Evolutionary conservation across 2,888 invertebrate species (phyloP), one percentile per base, ranked within the genome.

Genomic region (Ennomos quercinarius): DNA sequence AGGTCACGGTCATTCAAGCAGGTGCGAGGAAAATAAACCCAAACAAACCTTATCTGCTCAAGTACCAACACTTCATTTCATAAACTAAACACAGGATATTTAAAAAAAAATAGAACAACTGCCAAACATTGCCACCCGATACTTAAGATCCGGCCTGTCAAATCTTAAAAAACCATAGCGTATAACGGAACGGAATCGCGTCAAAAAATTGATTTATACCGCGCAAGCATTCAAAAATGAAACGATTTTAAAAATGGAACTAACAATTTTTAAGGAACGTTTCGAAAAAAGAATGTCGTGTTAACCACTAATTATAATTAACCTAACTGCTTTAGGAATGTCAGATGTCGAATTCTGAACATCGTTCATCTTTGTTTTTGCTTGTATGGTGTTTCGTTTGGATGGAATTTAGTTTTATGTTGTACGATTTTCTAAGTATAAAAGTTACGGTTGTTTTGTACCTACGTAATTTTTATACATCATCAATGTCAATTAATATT

Each of bases 241-340:
- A 70, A 73, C 66, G 66, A 70, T 67, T 68, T 67, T 67, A 71
- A 68, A 74, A 72, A 59, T 51, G 51, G 50, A 60, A 49, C 38
- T 59, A 69, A 72, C 66, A 64, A 71, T 67, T 68, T 66, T 66
- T 34, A 50, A 45, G 54, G 62, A 68, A 73, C 67, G 68, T 75
- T n/a, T 70, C 68, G 73, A 72, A 71, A 70, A 68, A 63, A 68
- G 74, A 76, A 77, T 73, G 74, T 76, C 72, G 74, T 70, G 79
- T 75, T 77, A 75, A 81, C 81, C 81, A 83, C 85, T 88, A 89
- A 89, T 89, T 89, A 88, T 88, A 89, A 89, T 89, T 89, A 88
- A 87, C 85, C 81, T 77, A 81, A 83, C 85, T 84, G 87, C 85
- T 83, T 80, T 58, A 61, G 40, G 55, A 63, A 58, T 59, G 62